Base-by-base conservation (phyloP, 2,113 vertebrate genomes). In the Jacana jacana region DNA sequence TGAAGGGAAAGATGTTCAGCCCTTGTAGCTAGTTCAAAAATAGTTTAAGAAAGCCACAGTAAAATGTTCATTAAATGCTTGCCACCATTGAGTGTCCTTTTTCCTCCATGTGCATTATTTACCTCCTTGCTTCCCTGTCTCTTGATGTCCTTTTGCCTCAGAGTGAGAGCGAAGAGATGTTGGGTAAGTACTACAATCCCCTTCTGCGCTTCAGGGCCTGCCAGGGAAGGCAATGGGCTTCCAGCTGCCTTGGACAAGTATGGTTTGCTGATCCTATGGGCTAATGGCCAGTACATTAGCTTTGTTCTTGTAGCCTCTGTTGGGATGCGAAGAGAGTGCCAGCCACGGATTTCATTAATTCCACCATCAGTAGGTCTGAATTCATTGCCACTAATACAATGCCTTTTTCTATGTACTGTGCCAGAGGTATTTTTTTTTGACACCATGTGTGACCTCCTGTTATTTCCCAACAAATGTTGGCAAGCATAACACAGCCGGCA, bases 361-460 rank as follows among this genome's bases (percentile, higher is more conserved):
- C 92, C 90, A 88, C 93, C 97, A 96, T 97, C 95, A 97, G 95
- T 97, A 90, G 97, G 97, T 97, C 97, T 96, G 96, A 96, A 96
- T 97, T 97, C 97, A 94, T 82, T 96, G 97, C 97, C 93, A 86
- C 76, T 92, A 96, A 96, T 96, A 97, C 97, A 98, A 98, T 98
- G 94, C 91, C 77, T 96, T 94, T 97, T 96, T 95, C 95, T 97
- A 44, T 95, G 93, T 40, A 60, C 91, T 77, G 73, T 93, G 97
- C 97, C 97, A 98, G 96, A 76, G 88, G 49, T 77, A 91, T 76
- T 82, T 97, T 93, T 97, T 96, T 95, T 93, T 97, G 95, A 97
- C 97, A 97, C 94, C 22, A 37, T 80, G 84, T 89, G 55, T 97
- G 97, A 97, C 97, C 97, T 97, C 86, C 96, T 95, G 97, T 97